Conservation (phyloP, 2,113 vertebrate species). For the Oryzias melastigma region DNA sequence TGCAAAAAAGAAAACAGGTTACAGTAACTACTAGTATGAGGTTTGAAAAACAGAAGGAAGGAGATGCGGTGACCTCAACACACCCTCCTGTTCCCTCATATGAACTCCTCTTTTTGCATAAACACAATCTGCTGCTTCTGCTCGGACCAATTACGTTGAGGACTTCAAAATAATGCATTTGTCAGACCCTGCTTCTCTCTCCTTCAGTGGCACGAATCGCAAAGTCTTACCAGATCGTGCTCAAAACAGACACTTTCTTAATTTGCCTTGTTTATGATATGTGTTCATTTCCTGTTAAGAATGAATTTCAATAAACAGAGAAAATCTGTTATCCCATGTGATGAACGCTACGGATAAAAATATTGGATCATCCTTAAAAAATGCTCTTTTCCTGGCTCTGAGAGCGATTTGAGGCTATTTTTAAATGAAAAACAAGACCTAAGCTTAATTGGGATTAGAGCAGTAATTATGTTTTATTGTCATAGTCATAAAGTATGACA, state of each 20-base stretch:
- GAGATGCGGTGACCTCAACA: background rate
- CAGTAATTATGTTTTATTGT: conserved; percentile 59
- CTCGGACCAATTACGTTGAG: background rate
- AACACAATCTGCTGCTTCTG: background rate
- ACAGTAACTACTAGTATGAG: background rate
- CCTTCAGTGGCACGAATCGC: background rate
- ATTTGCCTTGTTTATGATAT: background rate
- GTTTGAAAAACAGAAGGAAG: background rate
- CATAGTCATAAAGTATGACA: conserved; percentile 52
- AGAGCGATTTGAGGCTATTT: conserved; percentile 31
- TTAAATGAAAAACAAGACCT: conserved; percentile 42
- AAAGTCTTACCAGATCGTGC: background rate
- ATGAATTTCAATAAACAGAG: background rate
- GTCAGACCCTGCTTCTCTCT: background rate
- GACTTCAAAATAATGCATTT: background rate
- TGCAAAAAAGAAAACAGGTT: background rate
- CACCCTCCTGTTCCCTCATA: background rate
- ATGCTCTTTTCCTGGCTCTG: conserved; percentile 25
- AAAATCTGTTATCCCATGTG: conserved; percentile 6
- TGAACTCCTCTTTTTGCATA: background rate
- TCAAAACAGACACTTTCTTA: background rate
- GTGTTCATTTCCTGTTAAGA: background rate
- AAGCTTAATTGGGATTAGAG: conserved; percentile 59
- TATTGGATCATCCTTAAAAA: conserved; percentile 7
- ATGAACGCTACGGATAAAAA: conserved; percentile 20